Base-by-base conservation (phyloP, 35 echinoderm and acorn worm species). In the Chiridota heheva region DNA sequence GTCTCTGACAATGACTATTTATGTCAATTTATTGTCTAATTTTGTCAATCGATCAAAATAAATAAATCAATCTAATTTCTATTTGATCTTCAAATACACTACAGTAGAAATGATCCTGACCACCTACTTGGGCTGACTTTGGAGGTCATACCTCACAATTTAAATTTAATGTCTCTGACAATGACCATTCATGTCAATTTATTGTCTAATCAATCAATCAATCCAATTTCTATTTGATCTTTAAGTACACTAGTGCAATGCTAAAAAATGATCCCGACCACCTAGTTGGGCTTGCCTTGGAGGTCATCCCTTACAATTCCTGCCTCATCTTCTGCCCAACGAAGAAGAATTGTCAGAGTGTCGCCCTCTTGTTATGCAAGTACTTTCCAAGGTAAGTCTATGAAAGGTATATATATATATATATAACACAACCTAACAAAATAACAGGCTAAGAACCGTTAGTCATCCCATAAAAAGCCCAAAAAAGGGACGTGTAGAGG, bases 281-380 rank as follows among this genome's bases (percentile, higher is more conserved):
- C 47, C 73, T 96, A 39, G 64, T 96, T 4, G 92, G 92, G 13
- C 72, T 96, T 30, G 82, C 87, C 18, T 57, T 90, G n/a, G 92
- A 96, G 58, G 92, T 96, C 37, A 90, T 96, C 25, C 92, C 92
- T 6, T 64, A 85, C 57, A 69, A 86, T 61, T 96, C 92, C 1
- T 96, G 92, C 30, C 82, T 96, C 8, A 68, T 96, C 58, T 96
- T 96, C 83, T 96, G 92, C 86, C 72, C 92, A 20, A 96, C 92
- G n/a, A 96, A 96, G 68, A 96, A 90, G 63, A 96, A 86, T 67
- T 96, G 92, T 62, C 92, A 96, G 68, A 89, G 88, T 90, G 92
- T 96, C 10, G 92, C 92, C n/a, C 86, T 86, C 53, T 69, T 90
- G 43, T 82, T 96, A 48, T 96, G 92, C 69, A 89, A 85, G 70